A percentile compares a stretch with the other conserved stretches of the same genome.
Conservation (phyloP, 1,140 invertebrate genomes). For the Cotesia typhae region DNA sequence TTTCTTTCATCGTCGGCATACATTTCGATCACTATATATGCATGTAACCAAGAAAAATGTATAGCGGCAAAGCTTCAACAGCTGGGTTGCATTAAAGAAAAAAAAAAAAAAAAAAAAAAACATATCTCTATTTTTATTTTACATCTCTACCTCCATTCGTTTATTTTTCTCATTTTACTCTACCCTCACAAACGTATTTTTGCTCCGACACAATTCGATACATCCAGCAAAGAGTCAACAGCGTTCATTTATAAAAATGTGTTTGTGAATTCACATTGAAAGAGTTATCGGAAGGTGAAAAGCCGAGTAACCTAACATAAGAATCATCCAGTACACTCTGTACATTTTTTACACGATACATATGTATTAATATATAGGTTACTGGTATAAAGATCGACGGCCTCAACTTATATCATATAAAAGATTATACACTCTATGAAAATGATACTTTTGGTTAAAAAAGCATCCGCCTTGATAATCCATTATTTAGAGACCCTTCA, state of each 20-base stretch:
- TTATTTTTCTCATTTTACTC: background rate
- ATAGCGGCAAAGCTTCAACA: slow-evolving; percentile 3
- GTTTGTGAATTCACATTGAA: too few species aligned
- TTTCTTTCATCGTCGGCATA: background rate
- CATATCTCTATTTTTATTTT: background rate
- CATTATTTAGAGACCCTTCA: too few species aligned
- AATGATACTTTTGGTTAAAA: too few species aligned
- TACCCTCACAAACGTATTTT: background rate
- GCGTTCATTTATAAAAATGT: background rate
- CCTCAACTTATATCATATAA: too few species aligned
- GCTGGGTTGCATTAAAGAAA: slow-evolving; percentile 31
- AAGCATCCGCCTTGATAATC: too few species aligned
- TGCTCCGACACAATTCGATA: background rate
- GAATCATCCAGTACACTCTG: too few species aligned
- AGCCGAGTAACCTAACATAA: too few species aligned
- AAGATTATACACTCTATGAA: too few species aligned
- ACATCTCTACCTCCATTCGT: background rate
- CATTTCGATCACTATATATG: too few species aligned
- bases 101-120: background rate
- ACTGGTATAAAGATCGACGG: too few species aligned
- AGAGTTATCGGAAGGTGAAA: too few species aligned
- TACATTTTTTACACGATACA: too few species aligned
- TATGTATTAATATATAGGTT: slow-evolving; percentile 1
- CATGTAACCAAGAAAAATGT: background rate
- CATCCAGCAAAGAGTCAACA: background rate